These are phyloP conservation scores for Gasteruption jaculator DNA, from an alignment of 2,888 invertebrate species.

Conservation along the genomic window DNA sequence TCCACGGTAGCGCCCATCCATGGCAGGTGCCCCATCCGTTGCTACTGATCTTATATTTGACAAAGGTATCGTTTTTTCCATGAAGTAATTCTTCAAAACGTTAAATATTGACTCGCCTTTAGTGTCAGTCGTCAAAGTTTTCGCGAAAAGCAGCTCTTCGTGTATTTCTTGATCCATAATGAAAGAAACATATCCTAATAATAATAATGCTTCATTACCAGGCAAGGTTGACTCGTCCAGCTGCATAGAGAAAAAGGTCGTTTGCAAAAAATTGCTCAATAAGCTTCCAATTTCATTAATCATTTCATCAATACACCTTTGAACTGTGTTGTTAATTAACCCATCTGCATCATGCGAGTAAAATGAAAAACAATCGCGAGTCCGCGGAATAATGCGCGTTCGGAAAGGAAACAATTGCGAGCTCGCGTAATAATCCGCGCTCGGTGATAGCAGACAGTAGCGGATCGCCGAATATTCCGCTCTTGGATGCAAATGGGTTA, in stretches of 20 bases:
- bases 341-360: too few relatives aligned
- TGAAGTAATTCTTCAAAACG: slow-evolving; percentile 9
- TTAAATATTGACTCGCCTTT: slow-evolving; percentile 16
- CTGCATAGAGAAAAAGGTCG: slow-evolving; percentile 41
- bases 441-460: too few relatives aligned
- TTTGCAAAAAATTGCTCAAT: slow-evolving; percentile 36
- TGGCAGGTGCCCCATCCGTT: slow-evolving; percentile 9
- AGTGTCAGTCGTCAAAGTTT: slow-evolving; percentile 11
- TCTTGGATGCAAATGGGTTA: too few relatives aligned
- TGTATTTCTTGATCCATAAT: slow-evolving; percentile 21
- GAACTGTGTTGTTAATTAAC: slow-evolving; percentile 36
- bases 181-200: slow-evolving; percentile 40
- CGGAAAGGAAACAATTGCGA: too few relatives aligned
- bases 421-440: too few relatives aligned
- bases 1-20: slow-evolving; percentile 6
- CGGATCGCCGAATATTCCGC: too few relatives aligned
- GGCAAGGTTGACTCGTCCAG: slow-evolving; percentile 43
- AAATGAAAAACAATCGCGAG: too few relatives aligned
- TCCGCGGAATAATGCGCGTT: too few relatives aligned
- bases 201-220: slow-evolving; percentile 36
- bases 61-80: slow-evolving; percentile 12
- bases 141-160: slow-evolving; percentile 15
- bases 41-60: slow-evolving; percentile 12
- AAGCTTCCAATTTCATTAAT: slow-evolving; percentile 35
- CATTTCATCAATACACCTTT: slow-evolving; percentile 41